phyloP scores from a whole-genome alignment of 2,888 invertebrate species.

The Muscina levida region DNA sequence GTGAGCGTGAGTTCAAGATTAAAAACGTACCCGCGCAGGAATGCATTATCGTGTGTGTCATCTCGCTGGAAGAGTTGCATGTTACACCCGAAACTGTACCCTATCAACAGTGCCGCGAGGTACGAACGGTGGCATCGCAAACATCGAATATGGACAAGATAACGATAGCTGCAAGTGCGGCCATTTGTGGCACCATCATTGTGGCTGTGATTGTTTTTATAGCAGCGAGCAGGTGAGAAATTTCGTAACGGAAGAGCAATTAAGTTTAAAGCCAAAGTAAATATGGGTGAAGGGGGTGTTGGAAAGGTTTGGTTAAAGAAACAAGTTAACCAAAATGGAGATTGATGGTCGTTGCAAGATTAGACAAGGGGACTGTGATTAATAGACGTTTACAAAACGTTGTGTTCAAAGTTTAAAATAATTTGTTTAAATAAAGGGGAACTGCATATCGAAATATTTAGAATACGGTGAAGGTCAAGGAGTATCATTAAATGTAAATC shows the following conservation, averaged over 20 bases:
- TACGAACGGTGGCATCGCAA: constrained; percentile 90
- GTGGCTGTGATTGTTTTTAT: constrained; percentile 94
- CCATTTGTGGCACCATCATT: constrained; percentile 95
- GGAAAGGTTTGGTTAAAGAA: no score
- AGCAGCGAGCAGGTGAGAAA: constrained; percentile 85
- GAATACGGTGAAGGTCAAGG: no score
- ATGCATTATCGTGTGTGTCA: constrained; percentile 95
- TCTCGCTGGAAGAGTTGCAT: constrained; percentile 92
- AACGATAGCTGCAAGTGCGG: constrained; percentile 95
- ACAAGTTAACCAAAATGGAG: no score
- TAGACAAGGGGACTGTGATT: no score
- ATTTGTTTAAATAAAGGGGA: no score
- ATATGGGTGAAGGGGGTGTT: no score
- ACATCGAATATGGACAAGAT: constrained; percentile 96
- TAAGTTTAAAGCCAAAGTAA: background rate
- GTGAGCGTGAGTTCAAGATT: constrained; percentile 94
- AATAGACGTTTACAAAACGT: no score
- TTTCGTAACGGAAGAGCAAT: background rate
- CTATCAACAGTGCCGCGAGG: constrained; percentile 92
- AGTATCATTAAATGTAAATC: no score
- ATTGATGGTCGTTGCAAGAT: no score
- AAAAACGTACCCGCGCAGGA: constrained; percentile 96
- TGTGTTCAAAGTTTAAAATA: no score
- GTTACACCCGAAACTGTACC: constrained; percentile 93
- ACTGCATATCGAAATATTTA: no score